Evolutionary conservation across 2,888 invertebrate species (phyloP).

Genomic region (Rhodophaea formosa): DNA sequence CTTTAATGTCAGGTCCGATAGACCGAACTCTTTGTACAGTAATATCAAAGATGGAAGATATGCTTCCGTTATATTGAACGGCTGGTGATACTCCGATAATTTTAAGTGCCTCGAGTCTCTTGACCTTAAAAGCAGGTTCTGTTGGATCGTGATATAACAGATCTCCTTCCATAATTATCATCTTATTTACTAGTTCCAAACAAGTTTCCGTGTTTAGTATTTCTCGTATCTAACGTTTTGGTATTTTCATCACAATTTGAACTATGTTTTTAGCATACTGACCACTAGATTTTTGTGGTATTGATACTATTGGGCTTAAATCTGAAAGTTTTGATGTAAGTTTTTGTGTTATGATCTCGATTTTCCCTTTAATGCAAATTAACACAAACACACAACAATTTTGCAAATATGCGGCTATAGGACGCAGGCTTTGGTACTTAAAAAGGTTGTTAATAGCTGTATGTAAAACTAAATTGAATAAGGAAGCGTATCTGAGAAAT

Average conservation of each 20-base stretch:
- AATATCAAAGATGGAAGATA: not conserved
- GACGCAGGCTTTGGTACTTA: too few relatives aligned
- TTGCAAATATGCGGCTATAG: too few relatives aligned
- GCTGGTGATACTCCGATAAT: not conserved
- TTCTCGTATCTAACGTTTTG: not conserved
- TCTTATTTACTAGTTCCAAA: slow-evolving; percentile 1
- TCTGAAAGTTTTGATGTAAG: too few relatives aligned
- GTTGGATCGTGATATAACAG: slow-evolving; percentile 4
- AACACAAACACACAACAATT: too few relatives aligned
- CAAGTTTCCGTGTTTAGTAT: not conserved
- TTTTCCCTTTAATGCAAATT: too few relatives aligned
- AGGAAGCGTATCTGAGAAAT: too few relatives aligned
- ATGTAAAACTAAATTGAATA: too few relatives aligned
- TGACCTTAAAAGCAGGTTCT: slow-evolving; percentile 10
- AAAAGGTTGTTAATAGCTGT: too few relatives aligned
- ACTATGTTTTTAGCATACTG: not conserved
- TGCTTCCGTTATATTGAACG: not conserved
- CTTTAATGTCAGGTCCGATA: too few relatives aligned
- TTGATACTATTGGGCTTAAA: too few relatives aligned
- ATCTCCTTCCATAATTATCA: not conserved
- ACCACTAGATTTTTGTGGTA: not conserved
- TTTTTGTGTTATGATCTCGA: too few relatives aligned
- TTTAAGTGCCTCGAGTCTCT: slow-evolving; percentile 1
- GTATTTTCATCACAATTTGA: not conserved
- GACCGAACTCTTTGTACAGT: too few relatives aligned